phyloP scores from a whole-genome alignment of 2,113 vertebrate species.

The Hippoglossus stenolepis region DNA sequence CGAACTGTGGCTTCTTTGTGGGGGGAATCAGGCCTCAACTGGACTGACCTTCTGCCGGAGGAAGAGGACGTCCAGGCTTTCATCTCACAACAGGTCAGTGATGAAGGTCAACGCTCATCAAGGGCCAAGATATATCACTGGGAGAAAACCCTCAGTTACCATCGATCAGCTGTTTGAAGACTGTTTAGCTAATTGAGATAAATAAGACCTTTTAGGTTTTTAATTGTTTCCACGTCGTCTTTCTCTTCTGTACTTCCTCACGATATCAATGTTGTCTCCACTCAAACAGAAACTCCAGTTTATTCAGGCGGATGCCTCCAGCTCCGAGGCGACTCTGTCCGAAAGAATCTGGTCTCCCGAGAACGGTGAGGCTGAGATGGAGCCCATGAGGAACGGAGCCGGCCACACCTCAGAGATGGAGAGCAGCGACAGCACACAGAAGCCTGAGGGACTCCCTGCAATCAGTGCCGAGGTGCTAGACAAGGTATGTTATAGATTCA shows the following conservation, averaged over 20 bases:
- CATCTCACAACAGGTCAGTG: conserved; percentile 90
- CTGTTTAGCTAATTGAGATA: too few relatives aligned
- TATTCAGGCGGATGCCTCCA: conserved; percentile 85
- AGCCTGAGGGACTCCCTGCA: too few relatives aligned
- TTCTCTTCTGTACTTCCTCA: neutral
- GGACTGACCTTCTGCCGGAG: conserved; percentile 91
- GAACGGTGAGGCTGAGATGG: conserved; percentile 83
- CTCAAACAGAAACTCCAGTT: conserved; percentile 92
- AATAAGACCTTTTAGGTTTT: neutral
- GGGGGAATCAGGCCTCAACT: conserved; percentile 92
- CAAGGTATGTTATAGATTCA: too few relatives aligned
- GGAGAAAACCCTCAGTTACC: neutral
- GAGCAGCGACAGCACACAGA: too few relatives aligned
- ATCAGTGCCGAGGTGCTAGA: too few relatives aligned
- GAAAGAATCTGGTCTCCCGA: conserved; percentile 88
- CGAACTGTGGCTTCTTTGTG: conserved; percentile 95
- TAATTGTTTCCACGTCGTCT: neutral
- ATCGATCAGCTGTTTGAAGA: too few relatives aligned
- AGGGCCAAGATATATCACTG: too few relatives aligned
- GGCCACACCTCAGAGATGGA: too few relatives aligned
- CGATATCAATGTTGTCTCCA: neutral
- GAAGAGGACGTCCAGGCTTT: conserved; percentile 92
- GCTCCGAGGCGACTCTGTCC: conserved; percentile 85
- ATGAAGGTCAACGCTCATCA: neutral
- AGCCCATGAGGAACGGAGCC: too few relatives aligned